Base-by-base conservation (phyloP, 2,888 invertebrate species). In the Drosophila pullipes region DNA sequence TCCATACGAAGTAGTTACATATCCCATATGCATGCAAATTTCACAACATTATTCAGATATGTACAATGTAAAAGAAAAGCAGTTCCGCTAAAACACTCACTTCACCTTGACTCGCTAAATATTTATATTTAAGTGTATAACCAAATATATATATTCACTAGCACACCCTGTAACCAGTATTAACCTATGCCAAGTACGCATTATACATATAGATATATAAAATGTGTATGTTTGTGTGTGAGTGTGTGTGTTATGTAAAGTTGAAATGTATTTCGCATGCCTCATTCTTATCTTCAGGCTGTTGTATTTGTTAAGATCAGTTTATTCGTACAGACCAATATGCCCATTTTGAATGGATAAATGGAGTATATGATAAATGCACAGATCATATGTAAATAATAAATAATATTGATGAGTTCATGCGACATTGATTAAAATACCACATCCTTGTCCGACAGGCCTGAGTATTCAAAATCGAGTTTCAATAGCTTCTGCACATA, bases 381-480 rank as follows among this genome's bases (percentile, higher is more conserved):
- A 47, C 13, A 25, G 47, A 47, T 2, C 7, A 25, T 25, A 22
- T 47, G 22, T 0, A 16, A 25, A 25, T 47, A 47, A 25, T 16
- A 16, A 16, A 47, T 16, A 25, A 25, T 47, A 47, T 16, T 25
- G 16, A 25, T 16, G 28, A 50, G 28, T 18, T 18, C 18, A 18
- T 28, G 10, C 16, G 18, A 25, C 16, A 57, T 16, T 57, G n/a
- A 57, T 7, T n/a, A 11, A 3, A 69, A 44, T 5, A 30, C 10
- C 1, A 77, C 11, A 30, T 81, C 73, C 0, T 35, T 49, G 16
- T 63, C 55, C 1, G 72, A 4, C 0, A 78, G 60, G 7, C 78
- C 82, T 4, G 78, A 70, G 11, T 9, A 6, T 3, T 11, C 16
- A 0, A 25, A 5, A 31, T 78, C 50, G 3, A 72, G 13, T 1